These are phyloP conservation scores for Trichomycterus rosablanca DNA, from an alignment of 2,113 vertebrate genomes.

Conservation along the genomic window DNA sequence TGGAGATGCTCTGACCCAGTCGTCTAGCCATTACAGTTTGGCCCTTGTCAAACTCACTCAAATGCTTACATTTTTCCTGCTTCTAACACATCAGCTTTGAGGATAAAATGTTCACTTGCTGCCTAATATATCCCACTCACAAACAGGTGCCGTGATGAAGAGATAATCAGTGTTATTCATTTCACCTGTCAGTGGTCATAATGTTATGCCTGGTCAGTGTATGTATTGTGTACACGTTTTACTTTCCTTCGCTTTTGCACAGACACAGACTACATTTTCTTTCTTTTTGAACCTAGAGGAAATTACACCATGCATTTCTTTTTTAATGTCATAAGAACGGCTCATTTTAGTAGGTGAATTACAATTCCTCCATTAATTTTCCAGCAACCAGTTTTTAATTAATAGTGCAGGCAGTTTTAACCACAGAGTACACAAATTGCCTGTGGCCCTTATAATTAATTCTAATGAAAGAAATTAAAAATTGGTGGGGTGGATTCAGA, in stretches of 20 bases:
- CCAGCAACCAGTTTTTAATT: conserved; percentile 84
- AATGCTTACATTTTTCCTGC: no score
- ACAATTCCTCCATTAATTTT: conserved; percentile 79
- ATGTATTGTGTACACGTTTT: no score
- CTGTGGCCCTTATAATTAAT: conserved; percentile 79
- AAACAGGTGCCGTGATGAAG: no score
- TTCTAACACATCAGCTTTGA: no score
- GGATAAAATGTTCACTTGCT: no score
- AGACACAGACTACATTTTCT: conserved; percentile 9
- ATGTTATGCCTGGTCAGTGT: no score
- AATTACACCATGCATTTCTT: conserved; percentile 68
- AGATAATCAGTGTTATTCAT: no score
- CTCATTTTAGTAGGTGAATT: conserved; percentile 75
- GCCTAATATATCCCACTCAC: no score
- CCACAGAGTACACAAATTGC: conserved; percentile 76
- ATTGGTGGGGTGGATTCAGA: conserved; percentile 74
- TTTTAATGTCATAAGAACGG: conserved; percentile 71
- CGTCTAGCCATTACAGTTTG: no score
- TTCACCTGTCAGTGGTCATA: no score
- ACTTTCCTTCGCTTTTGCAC: conserved; percentile 2
- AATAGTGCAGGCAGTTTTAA: conserved; percentile 80
- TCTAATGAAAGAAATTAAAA: conserved; percentile 78
- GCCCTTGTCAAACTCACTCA: no score
- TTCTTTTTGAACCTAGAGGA: conserved; percentile 62
- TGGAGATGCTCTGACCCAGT: no score